Percentiles rank a stretch among this genome's conserved stretches.
Conservation (phyloP, 2,113 vertebrate species). For the Plectropomus leopardus region DNA sequence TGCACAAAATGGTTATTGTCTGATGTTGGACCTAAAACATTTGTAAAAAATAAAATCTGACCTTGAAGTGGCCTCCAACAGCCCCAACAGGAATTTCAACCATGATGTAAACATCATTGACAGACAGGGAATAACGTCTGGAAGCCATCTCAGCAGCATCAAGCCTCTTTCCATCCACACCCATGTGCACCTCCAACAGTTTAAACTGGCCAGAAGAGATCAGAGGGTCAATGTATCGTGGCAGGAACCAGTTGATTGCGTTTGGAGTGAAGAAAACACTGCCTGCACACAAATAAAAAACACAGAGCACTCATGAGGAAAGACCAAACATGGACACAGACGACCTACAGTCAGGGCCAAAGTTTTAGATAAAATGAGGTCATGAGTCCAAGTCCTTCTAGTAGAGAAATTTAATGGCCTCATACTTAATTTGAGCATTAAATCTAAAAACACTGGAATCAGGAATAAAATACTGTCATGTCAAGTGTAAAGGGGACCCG, state of each 20-base stretch:
- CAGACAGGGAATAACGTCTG: constrained; percentile 75
- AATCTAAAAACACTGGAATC: not conserved
- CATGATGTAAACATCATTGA: constrained; percentile 64
- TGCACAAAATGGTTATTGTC: no score
- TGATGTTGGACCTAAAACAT: no score
- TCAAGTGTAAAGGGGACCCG: no score
- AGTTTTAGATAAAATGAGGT: no score
- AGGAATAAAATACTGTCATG: no score
- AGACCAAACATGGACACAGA: not conserved
- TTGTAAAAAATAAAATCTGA: constrained; percentile 35
- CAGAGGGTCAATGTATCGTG: constrained; percentile 78
- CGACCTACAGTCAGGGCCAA: not conserved
- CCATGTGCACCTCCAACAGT: constrained; percentile 81
- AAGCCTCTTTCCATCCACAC: constrained; percentile 84
- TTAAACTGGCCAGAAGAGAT: constrained; percentile 54
- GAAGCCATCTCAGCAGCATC: constrained; percentile 69
- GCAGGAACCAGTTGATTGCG: constrained; percentile 87
- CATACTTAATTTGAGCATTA: not conserved
- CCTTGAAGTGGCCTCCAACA: constrained; percentile 88
- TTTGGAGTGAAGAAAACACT: constrained; percentile 73
- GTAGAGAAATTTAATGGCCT: not conserved
- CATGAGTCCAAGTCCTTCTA: not conserved
- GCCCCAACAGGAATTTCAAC: constrained; percentile 87
- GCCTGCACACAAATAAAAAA: constrained; percentile 66
- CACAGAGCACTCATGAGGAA: not conserved